These are phyloP conservation scores for Cydia pomonella DNA, from an alignment of 1,140 invertebrate genomes.

Conservation along the genomic window DNA sequence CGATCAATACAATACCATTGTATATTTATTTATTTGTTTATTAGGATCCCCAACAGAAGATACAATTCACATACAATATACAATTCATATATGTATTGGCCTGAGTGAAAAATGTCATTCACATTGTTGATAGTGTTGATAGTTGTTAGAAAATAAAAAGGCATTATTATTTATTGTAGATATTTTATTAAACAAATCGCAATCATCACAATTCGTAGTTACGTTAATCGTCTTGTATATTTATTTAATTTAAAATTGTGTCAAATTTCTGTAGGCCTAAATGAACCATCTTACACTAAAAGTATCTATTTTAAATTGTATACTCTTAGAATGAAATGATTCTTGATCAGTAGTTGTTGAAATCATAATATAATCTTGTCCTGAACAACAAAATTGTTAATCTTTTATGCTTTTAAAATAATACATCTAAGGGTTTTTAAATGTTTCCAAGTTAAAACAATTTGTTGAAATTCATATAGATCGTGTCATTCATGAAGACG, in stretches of 20 bases:
- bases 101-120: neutral
- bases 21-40: too few relatives aligned
- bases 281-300: neutral
- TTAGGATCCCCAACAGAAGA: too few relatives aligned
- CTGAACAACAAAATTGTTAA: too few relatives aligned
- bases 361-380: neutral
- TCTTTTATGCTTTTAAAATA: too few relatives aligned
- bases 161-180: conserved; percentile 3
- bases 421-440: too few relatives aligned
- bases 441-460: too few relatives aligned
- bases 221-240: neutral
- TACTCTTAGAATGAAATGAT: neutral
- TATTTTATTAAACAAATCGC: neutral
- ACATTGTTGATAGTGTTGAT: neutral
- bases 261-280: neutral
- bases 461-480: too few relatives aligned
- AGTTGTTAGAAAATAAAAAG: neutral
- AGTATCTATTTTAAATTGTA: neutral
- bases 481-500: too few relatives aligned
- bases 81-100: neutral
- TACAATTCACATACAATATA: too few relatives aligned
- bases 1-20: too few relatives aligned
- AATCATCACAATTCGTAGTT: neutral
- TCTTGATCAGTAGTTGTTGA: neutral
- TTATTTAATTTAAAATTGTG: neutral